A percentile compares a stretch with the other conserved stretches of the same genome.
Conservation (phyloP, 2,888 invertebrate genomes). For the Bhutanitis thaidina region DNA sequence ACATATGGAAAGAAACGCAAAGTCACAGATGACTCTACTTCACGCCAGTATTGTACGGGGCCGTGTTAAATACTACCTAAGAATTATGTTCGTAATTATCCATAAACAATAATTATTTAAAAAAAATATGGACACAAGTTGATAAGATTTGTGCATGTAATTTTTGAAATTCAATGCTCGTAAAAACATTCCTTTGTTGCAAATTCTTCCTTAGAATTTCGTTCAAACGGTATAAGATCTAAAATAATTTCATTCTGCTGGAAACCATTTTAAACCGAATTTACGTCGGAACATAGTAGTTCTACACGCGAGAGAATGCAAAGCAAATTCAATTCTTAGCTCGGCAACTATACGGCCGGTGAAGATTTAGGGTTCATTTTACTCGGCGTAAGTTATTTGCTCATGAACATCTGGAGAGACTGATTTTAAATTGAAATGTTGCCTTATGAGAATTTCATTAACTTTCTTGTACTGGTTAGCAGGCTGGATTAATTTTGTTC, state of each 20-base stretch:
- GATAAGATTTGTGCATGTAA: too few relatives aligned
- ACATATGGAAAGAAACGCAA: too few relatives aligned
- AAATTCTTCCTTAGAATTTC: constrained; percentile 6
- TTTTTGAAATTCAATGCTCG: too few relatives aligned
- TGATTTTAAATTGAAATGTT: constrained; percentile 63
- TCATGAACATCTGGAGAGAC: constrained; percentile 70
- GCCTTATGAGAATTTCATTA: constrained; percentile 50
- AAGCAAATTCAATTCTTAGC: constrained; percentile 72
- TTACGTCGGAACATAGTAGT: constrained; percentile 19
- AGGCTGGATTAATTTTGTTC: constrained; percentile 22
- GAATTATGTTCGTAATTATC: too few relatives aligned
- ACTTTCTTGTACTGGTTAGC: constrained; percentile 18
- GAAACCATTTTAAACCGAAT: constrained; percentile 23
- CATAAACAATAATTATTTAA: too few relatives aligned
- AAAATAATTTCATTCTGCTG: constrained; percentile 18
- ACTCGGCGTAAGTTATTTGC: constrained; percentile 66
- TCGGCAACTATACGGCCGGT: constrained; percentile 52
- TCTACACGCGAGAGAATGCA: constrained; percentile 32
- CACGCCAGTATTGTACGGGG: too few relatives aligned
- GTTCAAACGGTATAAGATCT: constrained; percentile 18
- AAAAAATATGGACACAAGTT: too few relatives aligned
- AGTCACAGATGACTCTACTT: too few relatives aligned
- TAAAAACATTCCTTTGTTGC: not conserved
- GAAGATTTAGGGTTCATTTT: constrained; percentile 75
- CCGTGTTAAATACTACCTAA: too few relatives aligned